These are phyloP conservation scores for Limanda limanda DNA, from an alignment of 2,113 vertebrate species.

Conservation along the genomic window DNA sequence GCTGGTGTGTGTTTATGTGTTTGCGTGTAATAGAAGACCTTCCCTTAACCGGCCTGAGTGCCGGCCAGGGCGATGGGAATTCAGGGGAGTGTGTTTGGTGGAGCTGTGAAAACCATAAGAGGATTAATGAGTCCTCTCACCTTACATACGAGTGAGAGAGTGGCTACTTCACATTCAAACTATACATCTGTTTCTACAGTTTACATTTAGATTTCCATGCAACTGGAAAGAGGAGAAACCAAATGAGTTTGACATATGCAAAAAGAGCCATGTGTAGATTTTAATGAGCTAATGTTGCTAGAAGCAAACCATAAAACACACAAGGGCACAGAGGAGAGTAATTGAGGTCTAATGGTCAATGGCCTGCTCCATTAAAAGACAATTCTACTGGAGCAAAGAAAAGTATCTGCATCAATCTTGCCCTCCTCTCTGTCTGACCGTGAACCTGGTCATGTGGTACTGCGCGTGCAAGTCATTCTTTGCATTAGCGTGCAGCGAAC, in stretches of 20 bases:
- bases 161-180: background rate
- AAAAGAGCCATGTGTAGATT: background rate
- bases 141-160: background rate
- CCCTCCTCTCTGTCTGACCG: slow-evolving; percentile 23
- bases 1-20: slow-evolving; percentile 27
- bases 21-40: slow-evolving; percentile 25
- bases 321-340: slow-evolving; percentile 15
- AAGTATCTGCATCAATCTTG: slow-evolving; percentile 38
- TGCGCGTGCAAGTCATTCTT: slow-evolving; percentile 16
- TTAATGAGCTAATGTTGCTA: background rate
- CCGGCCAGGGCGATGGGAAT: slow-evolving; percentile 35
- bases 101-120: background rate
- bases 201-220: background rate
- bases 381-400: slow-evolving; percentile 32
- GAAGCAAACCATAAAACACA: slow-evolving; percentile 17
- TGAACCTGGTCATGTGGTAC: slow-evolving; percentile 17
- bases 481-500: background rate
- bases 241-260: background rate
- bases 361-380: slow-evolving; percentile 45
- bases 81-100: slow-evolving; percentile 27
- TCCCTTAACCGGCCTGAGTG: slow-evolving; percentile 14
- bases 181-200: background rate
- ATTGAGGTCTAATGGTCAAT: slow-evolving; percentile 40
- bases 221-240: background rate
- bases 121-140: slow-evolving; percentile 1